A percentile compares a stretch with the other conserved stretches of the same genome.
These are phyloP conservation scores for Agelaius phoeniceus DNA, from an alignment of 2,113 vertebrate genomes.

Conservation along the genomic window DNA sequence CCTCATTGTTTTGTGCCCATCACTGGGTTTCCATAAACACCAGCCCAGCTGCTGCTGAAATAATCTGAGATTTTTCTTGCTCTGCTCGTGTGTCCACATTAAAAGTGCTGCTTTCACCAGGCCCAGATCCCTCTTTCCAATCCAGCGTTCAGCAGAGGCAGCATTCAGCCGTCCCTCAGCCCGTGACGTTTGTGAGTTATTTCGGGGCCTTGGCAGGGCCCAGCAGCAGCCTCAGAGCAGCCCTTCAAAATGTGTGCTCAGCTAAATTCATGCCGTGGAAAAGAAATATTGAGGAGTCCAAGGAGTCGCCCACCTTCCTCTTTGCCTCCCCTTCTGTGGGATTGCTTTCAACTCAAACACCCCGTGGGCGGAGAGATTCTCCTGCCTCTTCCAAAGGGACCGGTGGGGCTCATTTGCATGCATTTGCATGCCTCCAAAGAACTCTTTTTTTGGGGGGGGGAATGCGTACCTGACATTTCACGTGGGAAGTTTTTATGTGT, in stretches of 20 bases:
- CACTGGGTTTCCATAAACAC: not conserved
- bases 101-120: conserved; percentile 7
- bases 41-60: conserved; percentile 1
- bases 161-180: conserved; percentile 29
- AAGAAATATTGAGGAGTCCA: conserved; percentile 45
- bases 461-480: not conserved
- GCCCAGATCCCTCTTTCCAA: conserved; percentile 4
- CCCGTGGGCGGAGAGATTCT: conserved; percentile 57
- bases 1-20: conserved; percentile 8
- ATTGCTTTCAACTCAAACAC: conserved; percentile 72
- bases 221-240: conserved; percentile 32
- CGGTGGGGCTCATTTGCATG: conserved; percentile 27
- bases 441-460: not conserved
- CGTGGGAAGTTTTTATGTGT: rapidly evolving
- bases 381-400: conserved; percentile 26
- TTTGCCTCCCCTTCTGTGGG: conserved; percentile 52
- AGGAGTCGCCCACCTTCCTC: conserved; percentile 74
- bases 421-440: conserved; percentile 36
- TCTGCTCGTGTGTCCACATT: not conserved
- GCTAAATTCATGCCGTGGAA: conserved; percentile 50
- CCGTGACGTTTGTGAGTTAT: conserved; percentile 47
- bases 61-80: not conserved
- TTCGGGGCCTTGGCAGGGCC: conserved; percentile 59
- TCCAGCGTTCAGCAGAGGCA: conserved; percentile 25
- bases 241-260: conserved; percentile 64